Evolutionary conservation across 2,888 invertebrate species (phyloP), one percentile per base, ranked within the genome.

Genomic region (Epinotia brunnichana): DNA sequence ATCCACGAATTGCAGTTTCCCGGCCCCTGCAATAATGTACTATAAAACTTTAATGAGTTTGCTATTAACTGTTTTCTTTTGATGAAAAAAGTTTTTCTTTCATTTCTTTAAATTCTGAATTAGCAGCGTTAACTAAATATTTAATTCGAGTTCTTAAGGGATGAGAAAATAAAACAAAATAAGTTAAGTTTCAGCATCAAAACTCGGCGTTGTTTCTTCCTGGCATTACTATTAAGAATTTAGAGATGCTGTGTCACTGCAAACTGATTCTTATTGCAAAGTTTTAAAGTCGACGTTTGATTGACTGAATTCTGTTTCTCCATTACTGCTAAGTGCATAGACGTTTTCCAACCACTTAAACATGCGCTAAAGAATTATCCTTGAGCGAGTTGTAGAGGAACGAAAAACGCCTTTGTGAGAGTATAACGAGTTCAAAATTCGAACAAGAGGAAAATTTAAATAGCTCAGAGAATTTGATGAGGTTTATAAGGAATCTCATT

Each of bases 311-410:
- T 10, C 51, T 5, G n/a, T 73, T 69, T 59, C 53, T 62, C 68
- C 68, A 57, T 69, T 73, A 57, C 24, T 63, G 63, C 68, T 69
- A 69, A 73, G 68, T 69, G 68, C 73, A 73, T 69, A 73, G 68
- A 73, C 73, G 68, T 73, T 73, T 68, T 73, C 68, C 68, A 21
- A 69, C 68, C 73, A 57, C 68, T 73, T 73, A 48, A 69, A 56
- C 73, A 73, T 69, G 68, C 68, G 57, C 68, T 61, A 71, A 72
- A 56, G 56, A 72, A 62, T 69, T 59, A 73, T 73, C 73, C 73
- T 73, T 69, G 57, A 73, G 39, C 66, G 21, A 41, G 57, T 69
- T 39, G 44, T 48, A 17, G 44, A 21, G 61, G 44, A 39, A 68
- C 61, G 48, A 61, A 62, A 63, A 67, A 62, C 48, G 72, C 56